These are phyloP conservation scores for Scatophagus argus DNA, from an alignment of 2,113 vertebrate species.

Conservation along the genomic window DNA sequence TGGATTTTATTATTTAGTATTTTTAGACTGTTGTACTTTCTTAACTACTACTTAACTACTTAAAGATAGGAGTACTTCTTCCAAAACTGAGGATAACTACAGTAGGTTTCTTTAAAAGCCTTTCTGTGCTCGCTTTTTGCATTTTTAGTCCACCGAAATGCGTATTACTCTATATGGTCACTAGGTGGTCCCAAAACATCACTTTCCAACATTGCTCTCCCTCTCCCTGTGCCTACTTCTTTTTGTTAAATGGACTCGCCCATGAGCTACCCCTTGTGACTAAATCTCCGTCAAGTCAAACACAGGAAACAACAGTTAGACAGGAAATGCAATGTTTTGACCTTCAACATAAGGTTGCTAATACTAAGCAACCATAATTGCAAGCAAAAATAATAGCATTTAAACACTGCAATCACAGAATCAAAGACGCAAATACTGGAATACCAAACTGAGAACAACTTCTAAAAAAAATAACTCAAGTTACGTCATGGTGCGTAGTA, in stretches of 20 bases:
- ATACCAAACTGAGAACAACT: background rate
- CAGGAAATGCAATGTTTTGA: background rate
- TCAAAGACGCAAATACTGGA: background rate
- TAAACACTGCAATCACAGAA: background rate
- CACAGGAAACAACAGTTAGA: background rate
- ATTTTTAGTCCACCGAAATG: background rate
- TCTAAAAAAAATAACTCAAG: background rate
- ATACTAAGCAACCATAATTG: background rate
- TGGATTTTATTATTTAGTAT: too few species aligned
- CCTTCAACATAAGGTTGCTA: slow-evolving; percentile 29
- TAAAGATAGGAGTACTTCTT: too few species aligned
- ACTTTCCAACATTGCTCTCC: background rate
- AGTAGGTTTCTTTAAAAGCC: too few species aligned
- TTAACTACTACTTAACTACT: too few species aligned
- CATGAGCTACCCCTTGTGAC: slow-evolving; percentile 69
- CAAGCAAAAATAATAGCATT: background rate
- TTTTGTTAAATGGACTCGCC: slow-evolving; percentile 82
- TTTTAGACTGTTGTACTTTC: too few species aligned
- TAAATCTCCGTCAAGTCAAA: slow-evolving; percentile 47
- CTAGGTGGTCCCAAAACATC: slow-evolving; percentile 62
- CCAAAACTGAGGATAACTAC: background rate
- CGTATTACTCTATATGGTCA: background rate
- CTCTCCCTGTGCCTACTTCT: slow-evolving; percentile 17
- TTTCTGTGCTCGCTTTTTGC: background rate
- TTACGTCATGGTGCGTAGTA: background rate